These are phyloP conservation scores for Didymodactylos carnosus DNA, from an alignment of 2,888 invertebrate species.

Conservation along the genomic window DNA sequence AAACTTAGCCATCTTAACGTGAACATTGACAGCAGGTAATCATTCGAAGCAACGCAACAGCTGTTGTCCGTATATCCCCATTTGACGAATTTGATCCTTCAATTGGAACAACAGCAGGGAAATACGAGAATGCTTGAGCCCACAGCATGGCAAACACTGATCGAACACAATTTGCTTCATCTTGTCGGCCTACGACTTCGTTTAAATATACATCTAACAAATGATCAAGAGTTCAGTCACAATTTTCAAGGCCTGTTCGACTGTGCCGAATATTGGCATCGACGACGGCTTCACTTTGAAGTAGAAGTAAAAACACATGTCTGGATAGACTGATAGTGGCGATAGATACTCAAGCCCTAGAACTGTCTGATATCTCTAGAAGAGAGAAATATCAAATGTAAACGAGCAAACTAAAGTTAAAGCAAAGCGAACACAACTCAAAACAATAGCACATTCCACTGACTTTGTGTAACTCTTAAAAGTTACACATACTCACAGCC, in stretches of 20 bases:
- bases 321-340: no score
- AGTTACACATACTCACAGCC: no score
- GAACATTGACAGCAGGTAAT: not conserved
- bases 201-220: not conserved
- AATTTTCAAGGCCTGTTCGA: not conserved
- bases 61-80: not conserved
- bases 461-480: no score
- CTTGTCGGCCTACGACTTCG: not conserved
- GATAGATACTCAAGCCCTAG: no score
- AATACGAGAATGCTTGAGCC: not conserved
- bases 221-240: not conserved
- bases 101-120: not conserved
- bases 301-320: no score
- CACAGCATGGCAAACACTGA: not conserved
- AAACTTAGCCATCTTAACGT: not conserved
- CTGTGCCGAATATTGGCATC: not conserved
- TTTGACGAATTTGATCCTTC: not conserved
- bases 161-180: not conserved
- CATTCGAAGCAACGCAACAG: not conserved
- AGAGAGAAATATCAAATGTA: no score
- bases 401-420: no score
- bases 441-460: no score
- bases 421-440: no score
- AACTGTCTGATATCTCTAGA: no score
- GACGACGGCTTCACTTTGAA: not conserved